phyloP scores from a whole-genome alignment of 2,888 invertebrate genomes.

The Cryptops parisi region DNA sequence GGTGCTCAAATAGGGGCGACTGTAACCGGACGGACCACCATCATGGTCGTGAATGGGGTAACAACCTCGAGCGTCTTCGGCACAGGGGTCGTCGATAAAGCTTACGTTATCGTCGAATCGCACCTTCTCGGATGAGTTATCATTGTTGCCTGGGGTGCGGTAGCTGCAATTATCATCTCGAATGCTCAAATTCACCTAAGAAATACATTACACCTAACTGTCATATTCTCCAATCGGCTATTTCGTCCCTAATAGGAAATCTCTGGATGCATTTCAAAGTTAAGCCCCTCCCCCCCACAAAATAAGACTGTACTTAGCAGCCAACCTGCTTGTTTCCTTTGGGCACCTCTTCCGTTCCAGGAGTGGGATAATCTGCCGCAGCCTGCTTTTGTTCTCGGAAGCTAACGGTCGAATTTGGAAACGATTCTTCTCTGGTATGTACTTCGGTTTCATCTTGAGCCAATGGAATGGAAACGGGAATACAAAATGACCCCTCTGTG shows the following conservation, averaged over 20 bases:
- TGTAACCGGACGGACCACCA: neutral
- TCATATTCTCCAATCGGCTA: neutral
- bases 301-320: too few relatives aligned
- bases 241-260: neutral
- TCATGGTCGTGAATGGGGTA: too few relatives aligned
- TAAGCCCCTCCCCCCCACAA: too few relatives aligned
- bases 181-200: constrained; percentile 10
- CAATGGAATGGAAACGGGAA: neutral
- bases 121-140: constrained; percentile 41
- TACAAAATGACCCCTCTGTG: constrained; percentile 19
- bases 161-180: constrained; percentile 28
- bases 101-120: constrained; percentile 49
- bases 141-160: constrained; percentile 23
- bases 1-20: neutral
- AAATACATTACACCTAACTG: neutral
- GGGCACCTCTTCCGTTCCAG: neutral
- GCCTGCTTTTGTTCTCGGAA: neutral
- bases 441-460: constrained; percentile 9
- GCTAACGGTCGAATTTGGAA: neutral
- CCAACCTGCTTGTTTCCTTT: neutral
- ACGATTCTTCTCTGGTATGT: constrained; percentile 1
- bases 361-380: neutral
- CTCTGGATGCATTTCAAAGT: too few relatives aligned
- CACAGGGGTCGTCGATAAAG: constrained; percentile 31
- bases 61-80: constrained; percentile 9